A percentile compares a stretch with the other conserved stretches of the same genome.
These are phyloP conservation scores for Heliothis virescens DNA, from an alignment of 1,140 invertebrate species.

Conservation along the genomic window DNA sequence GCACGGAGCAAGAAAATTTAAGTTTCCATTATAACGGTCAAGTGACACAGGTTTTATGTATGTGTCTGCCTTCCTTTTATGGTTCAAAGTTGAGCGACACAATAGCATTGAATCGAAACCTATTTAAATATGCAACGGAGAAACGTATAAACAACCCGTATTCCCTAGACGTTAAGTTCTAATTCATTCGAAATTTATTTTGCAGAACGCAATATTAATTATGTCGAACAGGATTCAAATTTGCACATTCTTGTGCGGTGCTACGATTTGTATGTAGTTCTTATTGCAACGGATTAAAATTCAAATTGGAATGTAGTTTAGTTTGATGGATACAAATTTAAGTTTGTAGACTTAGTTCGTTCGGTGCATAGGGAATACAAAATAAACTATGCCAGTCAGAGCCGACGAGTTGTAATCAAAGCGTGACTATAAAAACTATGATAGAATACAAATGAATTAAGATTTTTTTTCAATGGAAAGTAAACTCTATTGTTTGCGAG, in stretches of 20 bases:
- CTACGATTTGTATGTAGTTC: neutral
- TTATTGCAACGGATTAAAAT: slow-evolving; percentile 20
- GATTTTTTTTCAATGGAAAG: slow-evolving; percentile 2
- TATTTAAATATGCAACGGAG: slow-evolving; percentile 13
- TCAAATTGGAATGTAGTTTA: slow-evolving; percentile 12
- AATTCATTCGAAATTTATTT: slow-evolving; percentile 36
- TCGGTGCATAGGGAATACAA: slow-evolving; percentile 38
- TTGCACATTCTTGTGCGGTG: slow-evolving; percentile 10
- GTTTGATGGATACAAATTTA: slow-evolving; percentile 7
- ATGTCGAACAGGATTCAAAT: slow-evolving; percentile 43
- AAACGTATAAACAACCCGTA: slow-evolving; percentile 27
- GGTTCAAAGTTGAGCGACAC: slow-evolving; percentile 49
- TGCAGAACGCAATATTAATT: slow-evolving; percentile 32
- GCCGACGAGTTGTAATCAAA: slow-evolving; percentile 39
- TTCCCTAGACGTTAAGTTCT: slow-evolving; percentile 28
- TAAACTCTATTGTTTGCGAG: neutral
- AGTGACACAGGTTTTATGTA: no score
- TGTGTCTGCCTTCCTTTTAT: neutral
- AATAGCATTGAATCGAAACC: slow-evolving; percentile 39
- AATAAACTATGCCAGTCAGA: slow-evolving; percentile 37
- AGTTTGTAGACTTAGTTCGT: slow-evolving; percentile 14
- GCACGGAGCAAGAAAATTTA: no score
- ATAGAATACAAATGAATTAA: slow-evolving; percentile 47
- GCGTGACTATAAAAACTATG: slow-evolving; percentile 48
- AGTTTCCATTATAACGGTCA: no score